phyloP scores from a whole-genome alignment of 2,888 invertebrate genomes.

The Luffia ferchaultella region DNA sequence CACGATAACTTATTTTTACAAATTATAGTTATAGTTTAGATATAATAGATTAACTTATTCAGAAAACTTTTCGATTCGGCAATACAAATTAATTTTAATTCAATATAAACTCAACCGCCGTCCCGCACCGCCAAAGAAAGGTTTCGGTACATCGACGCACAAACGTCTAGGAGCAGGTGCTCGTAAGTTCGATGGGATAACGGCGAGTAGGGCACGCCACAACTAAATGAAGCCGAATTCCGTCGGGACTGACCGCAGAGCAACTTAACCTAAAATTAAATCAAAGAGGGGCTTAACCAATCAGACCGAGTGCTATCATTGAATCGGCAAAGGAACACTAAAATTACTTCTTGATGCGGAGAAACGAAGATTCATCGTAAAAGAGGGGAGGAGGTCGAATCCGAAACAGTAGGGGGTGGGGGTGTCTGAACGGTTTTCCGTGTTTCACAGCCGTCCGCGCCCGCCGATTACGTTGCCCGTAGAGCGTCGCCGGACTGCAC shows the following conservation, averaged over 20 bases:
- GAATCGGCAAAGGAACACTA: conserved; percentile 66
- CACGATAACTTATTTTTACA: too few species aligned
- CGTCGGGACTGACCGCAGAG: conserved; percentile 47
- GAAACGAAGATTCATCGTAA: conserved; percentile 68
- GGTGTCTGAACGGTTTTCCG: conserved; percentile 64
- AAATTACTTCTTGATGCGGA: conserved; percentile 67
- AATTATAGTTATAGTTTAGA: background rate
- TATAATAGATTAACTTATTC: background rate
- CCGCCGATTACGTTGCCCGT: conserved; percentile 57
- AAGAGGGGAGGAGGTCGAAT: conserved; percentile 26
- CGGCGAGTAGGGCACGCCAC: background rate
- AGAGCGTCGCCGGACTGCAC: conserved; percentile 37
- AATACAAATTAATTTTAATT: background rate
- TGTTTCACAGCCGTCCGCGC: conserved; percentile 56
- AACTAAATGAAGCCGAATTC: conserved; percentile 21
- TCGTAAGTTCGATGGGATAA: background rate
- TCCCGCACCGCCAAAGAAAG: background rate
- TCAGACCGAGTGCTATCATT: conserved; percentile 66
- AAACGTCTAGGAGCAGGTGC: background rate
- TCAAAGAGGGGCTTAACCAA: conserved; percentile 65
- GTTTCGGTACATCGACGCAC: too few species aligned
- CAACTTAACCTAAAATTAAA: conserved; percentile 65
- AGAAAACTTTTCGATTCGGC: too few species aligned
- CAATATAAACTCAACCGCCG: background rate
- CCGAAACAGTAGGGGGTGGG: conserved; percentile 29